Percentiles rank a stretch among this genome's conserved stretches.
phyloP scores from a whole-genome alignment of 2,888 invertebrate genomes.

The Xylophagus ater region DNA sequence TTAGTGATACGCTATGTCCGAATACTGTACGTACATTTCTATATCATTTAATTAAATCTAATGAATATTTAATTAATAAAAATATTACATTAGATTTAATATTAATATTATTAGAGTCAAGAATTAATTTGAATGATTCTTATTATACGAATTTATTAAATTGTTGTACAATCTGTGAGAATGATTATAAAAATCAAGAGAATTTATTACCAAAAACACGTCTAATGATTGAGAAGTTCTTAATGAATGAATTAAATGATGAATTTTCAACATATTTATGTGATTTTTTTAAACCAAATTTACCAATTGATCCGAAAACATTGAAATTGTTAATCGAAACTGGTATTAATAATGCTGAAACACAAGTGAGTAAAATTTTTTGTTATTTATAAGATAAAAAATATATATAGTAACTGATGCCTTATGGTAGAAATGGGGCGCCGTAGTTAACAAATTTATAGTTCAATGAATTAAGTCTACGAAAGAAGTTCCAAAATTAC shows the following conservation, averaged over 20 bases:
- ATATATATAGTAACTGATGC: too few relatives aligned
- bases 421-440: too few relatives aligned
- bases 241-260: slow-evolving; percentile 37
- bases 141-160: slow-evolving; percentile 43
- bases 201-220: slow-evolving; percentile 36
- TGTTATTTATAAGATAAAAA: neutral
- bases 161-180: slow-evolving; percentile 36
- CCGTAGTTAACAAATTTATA: too few relatives aligned
- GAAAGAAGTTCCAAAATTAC: too few relatives aligned
- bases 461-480: too few relatives aligned
- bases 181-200: slow-evolving; percentile 35
- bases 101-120: slow-evolving; percentile 35
- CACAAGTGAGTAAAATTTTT: slow-evolving; percentile 22
- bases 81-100: slow-evolving; percentile 36
- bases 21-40: slow-evolving; percentile 66
- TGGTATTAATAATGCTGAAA: slow-evolving; percentile 48
- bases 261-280: slow-evolving; percentile 38
- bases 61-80: slow-evolving; percentile 46
- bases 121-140: slow-evolving; percentile 36
- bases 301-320: slow-evolving; percentile 59
- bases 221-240: slow-evolving; percentile 35
- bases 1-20: slow-evolving; percentile 55
- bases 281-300: slow-evolving; percentile 46
- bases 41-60: slow-evolving; percentile 55
- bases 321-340: slow-evolving; percentile 63